Conservation (phyloP, 2,113 vertebrate species). For the Redunca redunca region DNA sequence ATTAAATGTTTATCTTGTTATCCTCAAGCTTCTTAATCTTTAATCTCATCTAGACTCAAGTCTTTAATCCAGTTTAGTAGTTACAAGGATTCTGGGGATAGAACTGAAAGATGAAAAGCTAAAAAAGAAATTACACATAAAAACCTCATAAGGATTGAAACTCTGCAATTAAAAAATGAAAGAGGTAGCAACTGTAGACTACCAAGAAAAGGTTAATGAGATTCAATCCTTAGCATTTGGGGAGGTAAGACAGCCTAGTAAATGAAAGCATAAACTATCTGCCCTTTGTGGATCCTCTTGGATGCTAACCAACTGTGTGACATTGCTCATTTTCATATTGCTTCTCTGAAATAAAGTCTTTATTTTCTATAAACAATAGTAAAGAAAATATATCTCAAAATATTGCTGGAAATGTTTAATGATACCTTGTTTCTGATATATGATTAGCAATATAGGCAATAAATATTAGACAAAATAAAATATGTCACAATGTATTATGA, state of each 20-base stretch:
- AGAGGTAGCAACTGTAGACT: background rate
- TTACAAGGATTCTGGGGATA: conserved; percentile 61
- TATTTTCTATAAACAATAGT: background rate
- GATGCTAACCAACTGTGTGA: background rate
- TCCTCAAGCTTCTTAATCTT: conserved; percentile 65
- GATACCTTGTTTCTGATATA: background rate
- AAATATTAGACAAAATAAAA: background rate
- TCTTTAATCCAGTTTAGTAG: conserved; percentile 66
- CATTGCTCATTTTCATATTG: background rate
- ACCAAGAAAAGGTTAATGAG: conserved; percentile 29
- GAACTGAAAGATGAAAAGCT: conserved; percentile 55
- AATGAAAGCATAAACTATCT: background rate
- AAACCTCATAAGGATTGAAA: conserved; percentile 53
- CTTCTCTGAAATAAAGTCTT: background rate
- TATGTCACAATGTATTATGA: background rate
- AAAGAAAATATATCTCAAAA: background rate
- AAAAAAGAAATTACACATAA: conserved; percentile 48
- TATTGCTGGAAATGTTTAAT: background rate
- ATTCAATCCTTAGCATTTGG: background rate
- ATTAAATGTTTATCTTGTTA: conserved; percentile 59
- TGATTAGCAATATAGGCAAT: background rate
- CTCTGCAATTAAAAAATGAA: conserved; percentile 49
- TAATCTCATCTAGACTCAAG: conserved; percentile 67
- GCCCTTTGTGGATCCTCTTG: background rate
- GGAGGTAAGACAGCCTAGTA: background rate